Percentiles rank a stretch among this genome's conserved stretches.
Conservation (phyloP, 2,888 invertebrate species). For the Thecocarcelia acutangulata region DNA sequence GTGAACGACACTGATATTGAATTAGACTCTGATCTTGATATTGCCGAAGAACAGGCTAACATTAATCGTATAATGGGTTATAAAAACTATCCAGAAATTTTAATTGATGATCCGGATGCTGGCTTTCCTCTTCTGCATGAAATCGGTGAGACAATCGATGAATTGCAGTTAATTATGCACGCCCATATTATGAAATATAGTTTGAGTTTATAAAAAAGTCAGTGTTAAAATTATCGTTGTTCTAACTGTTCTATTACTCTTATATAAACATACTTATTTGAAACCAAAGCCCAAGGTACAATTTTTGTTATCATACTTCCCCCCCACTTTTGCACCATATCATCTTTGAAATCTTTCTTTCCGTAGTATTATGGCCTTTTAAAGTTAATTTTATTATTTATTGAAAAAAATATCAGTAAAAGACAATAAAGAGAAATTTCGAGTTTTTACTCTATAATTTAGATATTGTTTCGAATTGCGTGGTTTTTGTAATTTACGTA, state of each 20-base stretch:
- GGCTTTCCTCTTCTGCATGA: conserved; percentile 79
- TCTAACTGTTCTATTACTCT: conserved; percentile 48
- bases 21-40: conserved; percentile 66
- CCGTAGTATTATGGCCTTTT: neutral
- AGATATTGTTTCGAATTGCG: too few species aligned
- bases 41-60: conserved; percentile 73
- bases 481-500: too few species aligned
- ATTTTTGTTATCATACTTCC: conserved; percentile 41
- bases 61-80: conserved; percentile 77
- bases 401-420: too few species aligned
- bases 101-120: conserved; percentile 77
- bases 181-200: conserved; percentile 81
- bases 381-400: too few species aligned
- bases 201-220: conserved; percentile 76
- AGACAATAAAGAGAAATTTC: too few species aligned
- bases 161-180: conserved; percentile 81
- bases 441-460: too few species aligned
- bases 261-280: conserved; percentile 26
- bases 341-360: conserved; percentile 7
- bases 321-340: conserved; percentile 19
- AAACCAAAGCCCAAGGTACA: conserved; percentile 62
- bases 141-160: conserved; percentile 81
- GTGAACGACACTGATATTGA: conserved; percentile 61
- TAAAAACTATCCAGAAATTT: conserved; percentile 75
- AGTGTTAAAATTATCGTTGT: conserved; percentile 58